Evolutionary conservation across 53 echinoderm and acorn worm species (phyloP).

Genomic region (Echinarachnius parma): DNA sequence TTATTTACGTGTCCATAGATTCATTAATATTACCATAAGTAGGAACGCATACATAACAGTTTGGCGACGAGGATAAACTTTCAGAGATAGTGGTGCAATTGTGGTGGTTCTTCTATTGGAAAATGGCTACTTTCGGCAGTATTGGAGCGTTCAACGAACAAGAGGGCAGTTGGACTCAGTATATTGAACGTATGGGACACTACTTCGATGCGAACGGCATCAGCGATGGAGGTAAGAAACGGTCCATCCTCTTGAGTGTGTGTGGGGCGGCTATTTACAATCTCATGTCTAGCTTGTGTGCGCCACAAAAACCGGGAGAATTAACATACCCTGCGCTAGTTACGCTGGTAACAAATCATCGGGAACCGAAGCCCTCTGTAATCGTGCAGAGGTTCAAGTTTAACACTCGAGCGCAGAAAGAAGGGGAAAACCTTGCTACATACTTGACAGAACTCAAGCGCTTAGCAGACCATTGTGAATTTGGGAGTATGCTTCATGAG

Average conservation of each 20-base stretch:
- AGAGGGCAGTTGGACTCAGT: neutral
- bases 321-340: slow-evolving; percentile 31
- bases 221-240: slow-evolving; percentile 4
- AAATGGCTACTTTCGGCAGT: slow-evolving; percentile 1
- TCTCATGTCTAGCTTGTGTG: slow-evolving; percentile 18
- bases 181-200: neutral
- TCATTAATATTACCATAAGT: too few species aligned
- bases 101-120: neutral
- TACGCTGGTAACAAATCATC: slow-evolving; percentile 28
- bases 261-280: slow-evolving; percentile 14
- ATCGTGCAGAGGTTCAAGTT: slow-evolving; percentile 49
- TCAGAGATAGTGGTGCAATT: neutral
- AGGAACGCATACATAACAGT: too few species aligned
- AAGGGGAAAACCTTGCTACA: slow-evolving; percentile 14
- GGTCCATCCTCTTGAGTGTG: slow-evolving; percentile 32
- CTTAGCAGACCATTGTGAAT: slow-evolving; percentile 33
- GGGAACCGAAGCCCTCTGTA: slow-evolving; percentile 17
- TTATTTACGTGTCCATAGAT: too few species aligned
- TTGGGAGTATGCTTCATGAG: slow-evolving; percentile 1
- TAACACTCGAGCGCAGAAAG: slow-evolving; percentile 18
- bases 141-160: neutral
- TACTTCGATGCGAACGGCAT: neutral
- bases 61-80: slow-evolving; percentile 5
- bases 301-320: slow-evolving; percentile 43
- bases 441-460: slow-evolving; percentile 19